phyloP scores from a whole-genome alignment of 1,140 invertebrate genomes.

The Amphibalanus amphitrite region DNA sequence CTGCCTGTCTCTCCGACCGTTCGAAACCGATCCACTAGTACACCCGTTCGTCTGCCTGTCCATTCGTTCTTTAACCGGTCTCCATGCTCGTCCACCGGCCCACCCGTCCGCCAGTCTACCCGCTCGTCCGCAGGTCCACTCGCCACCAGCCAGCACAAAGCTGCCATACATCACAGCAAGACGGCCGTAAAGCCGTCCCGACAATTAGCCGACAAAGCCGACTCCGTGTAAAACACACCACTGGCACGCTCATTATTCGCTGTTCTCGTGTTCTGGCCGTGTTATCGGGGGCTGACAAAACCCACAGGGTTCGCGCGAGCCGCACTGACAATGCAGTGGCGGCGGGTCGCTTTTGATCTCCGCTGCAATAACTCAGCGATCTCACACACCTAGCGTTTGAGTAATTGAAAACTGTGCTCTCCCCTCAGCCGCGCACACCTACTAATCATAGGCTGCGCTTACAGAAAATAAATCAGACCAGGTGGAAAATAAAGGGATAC shows the following conservation, averaged over 20 bases:
- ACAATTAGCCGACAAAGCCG: neutral
- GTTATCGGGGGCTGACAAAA: neutral
- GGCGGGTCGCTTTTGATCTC: neutral
- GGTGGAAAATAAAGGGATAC: neutral
- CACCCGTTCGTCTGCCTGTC: no score
- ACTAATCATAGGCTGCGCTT: neutral
- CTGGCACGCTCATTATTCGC: neutral
- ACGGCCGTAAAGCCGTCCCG: neutral
- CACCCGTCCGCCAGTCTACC: no score
- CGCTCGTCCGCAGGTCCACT: neutral
- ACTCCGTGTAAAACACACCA: neutral
- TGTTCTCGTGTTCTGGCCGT: neutral
- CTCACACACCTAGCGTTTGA: neutral
- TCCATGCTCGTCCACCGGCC: no score
- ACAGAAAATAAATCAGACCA: neutral
- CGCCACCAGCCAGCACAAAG: neutral
- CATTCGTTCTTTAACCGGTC: no score
- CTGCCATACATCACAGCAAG: neutral
- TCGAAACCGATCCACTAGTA: no score
- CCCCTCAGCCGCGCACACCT: neutral
- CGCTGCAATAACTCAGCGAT: neutral
- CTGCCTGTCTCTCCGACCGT: no score
- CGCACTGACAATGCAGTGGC: neutral
- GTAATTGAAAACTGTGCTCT: neutral
- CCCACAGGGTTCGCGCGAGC: neutral